A percentile compares a stretch with the other conserved stretches of the same genome.
Evolutionary conservation across 2,797 vertebrate species (phyloP).

Genomic region (Rachycentron canadum): DNA sequence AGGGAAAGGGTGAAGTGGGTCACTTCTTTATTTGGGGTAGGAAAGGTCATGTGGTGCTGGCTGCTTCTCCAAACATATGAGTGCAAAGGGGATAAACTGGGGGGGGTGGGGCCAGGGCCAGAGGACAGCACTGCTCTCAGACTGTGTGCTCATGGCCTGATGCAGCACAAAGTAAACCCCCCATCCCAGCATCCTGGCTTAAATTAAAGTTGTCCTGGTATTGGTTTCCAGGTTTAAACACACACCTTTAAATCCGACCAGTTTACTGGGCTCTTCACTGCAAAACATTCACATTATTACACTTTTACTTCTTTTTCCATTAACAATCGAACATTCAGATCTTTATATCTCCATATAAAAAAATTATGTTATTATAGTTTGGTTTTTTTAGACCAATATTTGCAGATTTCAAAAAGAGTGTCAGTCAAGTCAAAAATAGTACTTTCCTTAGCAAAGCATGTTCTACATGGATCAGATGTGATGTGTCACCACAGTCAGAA

Average conservation of each 20-base stretch:
- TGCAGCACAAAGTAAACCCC: slow-evolving; percentile 72
- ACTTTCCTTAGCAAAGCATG: too few relatives aligned
- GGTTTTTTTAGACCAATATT: too few relatives aligned
- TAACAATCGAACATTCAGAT: not conserved
- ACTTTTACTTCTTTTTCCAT: not conserved
- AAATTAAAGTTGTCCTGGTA: not conserved
- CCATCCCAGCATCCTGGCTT: not conserved
- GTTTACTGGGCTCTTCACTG: not conserved
- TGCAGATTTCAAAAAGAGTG: too few relatives aligned
- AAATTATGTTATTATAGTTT: too few relatives aligned
- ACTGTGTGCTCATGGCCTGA: slow-evolving; percentile 72
- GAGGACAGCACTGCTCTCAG: slow-evolving; percentile 47
- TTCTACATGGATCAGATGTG: too few relatives aligned
- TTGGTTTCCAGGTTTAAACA: not conserved
- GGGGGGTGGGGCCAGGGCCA: slow-evolving; percentile 6
- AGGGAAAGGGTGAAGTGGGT: slow-evolving; percentile 62
- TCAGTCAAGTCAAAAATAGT: too few relatives aligned
- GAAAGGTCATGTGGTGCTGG: slow-evolving; percentile 77
- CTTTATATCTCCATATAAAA: not conserved
- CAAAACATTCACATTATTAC: not conserved
- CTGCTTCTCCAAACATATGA: slow-evolving; percentile 69
- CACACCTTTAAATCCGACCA: not conserved
- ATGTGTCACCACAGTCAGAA: too few relatives aligned
- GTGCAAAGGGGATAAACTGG: slow-evolving; percentile 6
- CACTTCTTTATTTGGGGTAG: slow-evolving; percentile 72